A percentile compares a stretch with the other conserved stretches of the same genome.
Evolutionary conservation across 2,888 invertebrate species (phyloP).

Genomic region (Teinopalpus imperialis): DNA sequence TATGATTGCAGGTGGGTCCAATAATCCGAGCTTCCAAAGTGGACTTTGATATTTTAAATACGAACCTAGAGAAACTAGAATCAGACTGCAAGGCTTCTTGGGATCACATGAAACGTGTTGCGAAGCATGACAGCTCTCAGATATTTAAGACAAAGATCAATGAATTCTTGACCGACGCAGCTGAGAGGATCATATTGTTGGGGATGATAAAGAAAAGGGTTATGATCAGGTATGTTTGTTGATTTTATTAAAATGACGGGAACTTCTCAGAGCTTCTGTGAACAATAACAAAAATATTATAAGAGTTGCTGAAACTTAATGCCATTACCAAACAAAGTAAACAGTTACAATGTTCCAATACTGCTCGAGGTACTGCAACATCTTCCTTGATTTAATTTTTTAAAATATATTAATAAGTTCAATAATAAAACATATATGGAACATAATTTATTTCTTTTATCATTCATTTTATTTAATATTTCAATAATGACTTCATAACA

Average conservation of each 20-base stretch:
- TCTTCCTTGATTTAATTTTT: too few species aligned
- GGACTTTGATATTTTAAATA: constrained; percentile 95
- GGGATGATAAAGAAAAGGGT: constrained; percentile 95
- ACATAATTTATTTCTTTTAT: too few species aligned
- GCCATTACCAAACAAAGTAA: too few species aligned
- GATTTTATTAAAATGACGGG: neutral
- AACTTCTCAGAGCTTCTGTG: too few species aligned
- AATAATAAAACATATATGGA: too few species aligned
- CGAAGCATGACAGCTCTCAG: constrained; percentile 96
- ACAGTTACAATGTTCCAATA: too few species aligned
- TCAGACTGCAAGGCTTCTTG: constrained; percentile 98
- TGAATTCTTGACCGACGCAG: constrained; percentile 97
- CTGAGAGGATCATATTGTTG: constrained; percentile 97
- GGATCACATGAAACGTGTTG: constrained; percentile 97
- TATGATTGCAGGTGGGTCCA: constrained; percentile 90
- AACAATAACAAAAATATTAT: too few species aligned
- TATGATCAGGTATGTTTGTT: constrained; percentile 86
- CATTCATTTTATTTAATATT: too few species aligned
- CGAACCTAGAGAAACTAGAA: constrained; percentile 94
- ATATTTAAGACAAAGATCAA: constrained; percentile 95
- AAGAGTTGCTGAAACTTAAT: too few species aligned
- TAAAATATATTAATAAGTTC: too few species aligned
- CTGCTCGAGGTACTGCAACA: too few species aligned
- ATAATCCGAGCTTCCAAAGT: constrained; percentile 95
- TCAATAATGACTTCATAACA: too few species aligned